A percentile compares a stretch with the other conserved stretches of the same genome.
These are phyloP conservation scores for Montipora cactus DNA, from an alignment of 64 coral and sea anemone genomes.

Conservation along the genomic window DNA sequence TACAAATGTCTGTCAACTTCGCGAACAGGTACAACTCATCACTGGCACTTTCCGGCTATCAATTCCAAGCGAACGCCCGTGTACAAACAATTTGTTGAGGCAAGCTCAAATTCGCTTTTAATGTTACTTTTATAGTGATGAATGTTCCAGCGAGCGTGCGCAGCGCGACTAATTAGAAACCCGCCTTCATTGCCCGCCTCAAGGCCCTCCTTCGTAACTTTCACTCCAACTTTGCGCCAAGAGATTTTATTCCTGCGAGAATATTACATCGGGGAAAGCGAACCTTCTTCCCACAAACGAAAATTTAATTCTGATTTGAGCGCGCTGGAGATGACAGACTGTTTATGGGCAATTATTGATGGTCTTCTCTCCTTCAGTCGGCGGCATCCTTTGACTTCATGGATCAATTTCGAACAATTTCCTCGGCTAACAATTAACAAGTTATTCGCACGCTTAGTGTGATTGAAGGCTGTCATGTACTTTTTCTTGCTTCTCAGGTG, in stretches of 20 bases:
- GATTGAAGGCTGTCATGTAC: slow-evolving; percentile 80
- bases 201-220: slow-evolving; percentile 63
- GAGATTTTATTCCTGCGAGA: slow-evolving; percentile 60
- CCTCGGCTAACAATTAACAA: slow-evolving; percentile 98
- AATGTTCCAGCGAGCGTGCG: slow-evolving; percentile 53
- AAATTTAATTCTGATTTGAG: slow-evolving; percentile 56
- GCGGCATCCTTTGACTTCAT: slow-evolving; percentile 91
- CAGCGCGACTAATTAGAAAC: slow-evolving; percentile 83
- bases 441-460: slow-evolving; percentile 88
- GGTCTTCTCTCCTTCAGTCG: slow-evolving; percentile 73
- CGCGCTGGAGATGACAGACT: slow-evolving; percentile 64
- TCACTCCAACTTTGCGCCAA: slow-evolving; percentile 67
- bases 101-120: slow-evolving; percentile 78
- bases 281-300: slow-evolving; percentile 37
- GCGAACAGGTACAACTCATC: slow-evolving; percentile 30
- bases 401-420: slow-evolving; percentile 99
- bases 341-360: slow-evolving; percentile 91
- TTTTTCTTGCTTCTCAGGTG: slow-evolving; percentile 62
- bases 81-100: slow-evolving; percentile 81
- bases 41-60: slow-evolving; percentile 71
- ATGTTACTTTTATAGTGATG: slow-evolving; percentile 81
- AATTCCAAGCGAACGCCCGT: slow-evolving; percentile 55
- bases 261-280: slow-evolving; percentile 7
- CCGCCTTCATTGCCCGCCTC: slow-evolving; percentile 89
- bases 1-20: slow-evolving; percentile 25